Evolutionary conservation across 2,797 vertebrate species (phyloP), one percentile per base, ranked within the genome.

Genomic region (Enteromius viviparus): DNA sequence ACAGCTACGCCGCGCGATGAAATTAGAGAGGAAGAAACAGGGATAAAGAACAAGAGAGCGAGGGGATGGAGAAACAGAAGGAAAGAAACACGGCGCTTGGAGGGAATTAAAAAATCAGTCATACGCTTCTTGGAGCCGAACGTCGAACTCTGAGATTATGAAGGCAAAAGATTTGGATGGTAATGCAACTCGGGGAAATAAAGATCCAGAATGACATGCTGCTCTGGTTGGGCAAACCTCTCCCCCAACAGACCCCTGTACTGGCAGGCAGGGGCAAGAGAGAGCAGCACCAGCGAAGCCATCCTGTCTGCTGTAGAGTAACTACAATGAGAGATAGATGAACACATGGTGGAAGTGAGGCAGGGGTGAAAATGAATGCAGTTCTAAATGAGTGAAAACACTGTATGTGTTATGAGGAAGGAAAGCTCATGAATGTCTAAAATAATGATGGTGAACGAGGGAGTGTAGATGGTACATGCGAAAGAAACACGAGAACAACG

Each of bases 91-190:
- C 83, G 65, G 76, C 85, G 84, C 85, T 87, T 87, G 84, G 88
- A 88, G 85, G 83, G 87, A 89, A 89, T 89, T 86, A 89, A 88
- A 89, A 88, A 89, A 89, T 89, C 87, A 88, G 87, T 89, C 87
- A 87, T 88, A 85, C 80, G 84, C 81, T 87, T 86, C 88, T 87
- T 86, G 86, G 88, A 89, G 86, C 85, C 34, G 85, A 87, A 87
- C 53, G 62, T 80, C 6, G 79, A 87, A 85, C 47, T 58, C 80
- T 82, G 77, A 87, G 87, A 87, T 89, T 87, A 86, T 87, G 88
- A 84, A 84, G 87, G 86, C 76, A 76, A 85, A 89, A 85, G 64
- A 74, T 89, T 88, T 83, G 87, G 87, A 88, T 83, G 87, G 86
- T 86, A 87, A 85, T 85, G 77, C 69, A 86, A 88, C 82, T 85